Base-by-base conservation (phyloP, 1,140 invertebrate genomes). In the Drosophila athabasca region DNA sequence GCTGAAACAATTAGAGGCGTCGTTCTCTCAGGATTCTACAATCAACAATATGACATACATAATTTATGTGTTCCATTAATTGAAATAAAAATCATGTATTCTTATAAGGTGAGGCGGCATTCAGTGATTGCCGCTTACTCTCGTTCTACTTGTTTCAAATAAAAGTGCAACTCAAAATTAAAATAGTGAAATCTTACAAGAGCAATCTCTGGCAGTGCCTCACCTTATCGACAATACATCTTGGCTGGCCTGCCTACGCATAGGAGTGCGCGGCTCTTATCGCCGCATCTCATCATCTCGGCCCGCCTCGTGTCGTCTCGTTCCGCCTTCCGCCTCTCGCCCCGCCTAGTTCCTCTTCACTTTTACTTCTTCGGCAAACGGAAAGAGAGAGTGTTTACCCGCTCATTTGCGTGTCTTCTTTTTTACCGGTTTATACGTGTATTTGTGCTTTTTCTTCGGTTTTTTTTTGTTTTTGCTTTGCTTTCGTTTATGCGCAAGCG, bases 321-420 rank as follows among this genome's bases (percentile, higher is more conserved):
- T 39, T 13, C 26, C 61, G 62, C 59, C 39, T 45, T 54, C 50
- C 48, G 55, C 39, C 41, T 54, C 50, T 44, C 46, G 57, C 65
- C 35, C 59, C 67, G 17, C 62, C 35, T 39, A 39, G 35, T 29
- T 50, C 41, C 41, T 71, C 79, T 76, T 64, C 83, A 83, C 83
- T 88, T 88, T 88, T 88, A 88, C 84, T 81, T 78, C 64, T 39
- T 39, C 35, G 35, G 39, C 52, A 83, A 79, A 73, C 76, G 62
- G 65, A 88, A 78, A 88, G 83, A 83, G 83, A 88, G 83, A 84
- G 84, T 88, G 76, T 88, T 88, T 83, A 66, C 52, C 76, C 77
- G 76, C 83, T 88, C 79, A 87, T 88, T 88, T 76, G 83, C 82
- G 82, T 87, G 35, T 13, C 9, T 85, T 83, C 61, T 59, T 65